phyloP scores from a whole-genome alignment of 2,888 invertebrate species.

The Phengaris arion region DNA sequence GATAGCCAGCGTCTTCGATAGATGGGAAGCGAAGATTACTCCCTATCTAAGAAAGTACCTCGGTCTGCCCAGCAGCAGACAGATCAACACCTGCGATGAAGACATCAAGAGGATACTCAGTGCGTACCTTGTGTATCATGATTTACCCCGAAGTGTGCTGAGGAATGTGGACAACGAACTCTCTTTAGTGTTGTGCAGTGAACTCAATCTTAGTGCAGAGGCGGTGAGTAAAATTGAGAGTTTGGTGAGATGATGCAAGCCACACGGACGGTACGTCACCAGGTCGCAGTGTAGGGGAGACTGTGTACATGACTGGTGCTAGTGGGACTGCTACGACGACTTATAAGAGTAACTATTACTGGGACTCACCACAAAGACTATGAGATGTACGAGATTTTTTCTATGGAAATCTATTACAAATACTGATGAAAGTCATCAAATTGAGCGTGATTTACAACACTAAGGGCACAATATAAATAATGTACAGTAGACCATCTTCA shows the following conservation, averaged over 20 bases:
- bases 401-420: too few species aligned
- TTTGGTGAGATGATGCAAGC: conserved; percentile 56
- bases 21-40: conserved; percentile 73
- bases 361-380: too few species aligned
- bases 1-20: conserved; percentile 73
- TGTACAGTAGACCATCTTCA: too few species aligned
- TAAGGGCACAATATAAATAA: too few species aligned
- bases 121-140: conserved; percentile 79
- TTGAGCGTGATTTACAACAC: too few species aligned
- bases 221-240: conserved; percentile 48
- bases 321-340: not conserved
- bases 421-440: too few species aligned
- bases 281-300: conserved; percentile 49
- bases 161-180: conserved; percentile 51
- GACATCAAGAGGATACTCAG: conserved; percentile 66
- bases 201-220: conserved; percentile 46
- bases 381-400: too few species aligned
- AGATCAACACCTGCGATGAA: conserved; percentile 51
- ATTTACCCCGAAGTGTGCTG: conserved; percentile 71
- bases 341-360: not conserved
- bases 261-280: conserved; percentile 48
- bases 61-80: conserved; percentile 60
- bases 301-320: conserved; percentile 55
- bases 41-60: conserved; percentile 74
- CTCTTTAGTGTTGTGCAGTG: conserved; percentile 47